Percentiles rank a stretch among this genome's conserved stretches.
Evolutionary conservation across 2,888 invertebrate genomes (phyloP).

Genomic region (Eurytoma adleriae): DNA sequence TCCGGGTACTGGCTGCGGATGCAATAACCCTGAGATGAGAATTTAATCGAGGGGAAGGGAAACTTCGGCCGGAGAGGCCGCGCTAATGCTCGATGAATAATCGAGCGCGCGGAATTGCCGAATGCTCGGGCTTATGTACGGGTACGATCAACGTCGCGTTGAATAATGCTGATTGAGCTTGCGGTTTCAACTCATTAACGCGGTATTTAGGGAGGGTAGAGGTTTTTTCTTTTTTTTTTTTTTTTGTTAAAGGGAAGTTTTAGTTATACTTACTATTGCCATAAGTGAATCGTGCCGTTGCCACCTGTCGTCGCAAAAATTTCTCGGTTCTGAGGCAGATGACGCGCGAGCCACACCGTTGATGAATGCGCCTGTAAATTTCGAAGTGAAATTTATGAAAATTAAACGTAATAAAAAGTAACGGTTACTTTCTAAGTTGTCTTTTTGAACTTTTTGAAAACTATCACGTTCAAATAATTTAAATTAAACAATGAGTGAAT

Average conservation of each 20-base stretch:
- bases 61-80: too few relatives aligned
- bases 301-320: slow-evolving; percentile 94
- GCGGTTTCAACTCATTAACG: too few relatives aligned
- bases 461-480: too few relatives aligned
- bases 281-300: slow-evolving; percentile 91
- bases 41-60: too few relatives aligned
- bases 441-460: too few relatives aligned
- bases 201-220: too few relatives aligned
- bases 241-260: background rate
- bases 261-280: slow-evolving; percentile 89
- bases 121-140: too few relatives aligned
- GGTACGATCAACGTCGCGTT: background rate
- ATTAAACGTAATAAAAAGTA: too few relatives aligned
- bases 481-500: too few relatives aligned
- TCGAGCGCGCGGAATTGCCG: background rate
- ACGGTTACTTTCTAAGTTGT: too few relatives aligned
- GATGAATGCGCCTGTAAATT: slow-evolving; percentile 78
- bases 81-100: background rate
- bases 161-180: background rate
- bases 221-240: background rate
- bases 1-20: slow-evolving; percentile 85
- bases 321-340: slow-evolving; percentile 96
- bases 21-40: background rate
- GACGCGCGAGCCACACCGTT: slow-evolving; percentile 92
- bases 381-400: background rate